Percentiles rank a stretch among this genome's conserved stretches.
These are phyloP conservation scores for Tympanoctomys barrerae DNA, from an alignment of 2,797 vertebrate genomes.

Conservation along the genomic window DNA sequence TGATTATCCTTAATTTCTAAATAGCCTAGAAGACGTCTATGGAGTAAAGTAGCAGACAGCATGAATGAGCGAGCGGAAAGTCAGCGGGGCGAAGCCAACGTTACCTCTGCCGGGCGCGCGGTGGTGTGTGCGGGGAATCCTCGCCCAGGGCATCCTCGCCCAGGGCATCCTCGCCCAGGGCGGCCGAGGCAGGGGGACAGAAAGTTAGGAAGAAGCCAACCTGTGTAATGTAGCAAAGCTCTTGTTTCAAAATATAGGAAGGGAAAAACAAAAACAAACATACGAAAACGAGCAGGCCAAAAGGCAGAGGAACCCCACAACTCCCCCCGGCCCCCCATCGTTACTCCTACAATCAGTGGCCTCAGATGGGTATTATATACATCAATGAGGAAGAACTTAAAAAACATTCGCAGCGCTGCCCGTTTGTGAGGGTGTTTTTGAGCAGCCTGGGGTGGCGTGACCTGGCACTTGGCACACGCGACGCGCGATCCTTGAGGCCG, in stretches of 20 bases:
- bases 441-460: background rate
- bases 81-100: background rate
- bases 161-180: background rate
- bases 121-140: too few species aligned
- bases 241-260: background rate
- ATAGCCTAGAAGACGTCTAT: background rate
- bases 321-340: background rate
- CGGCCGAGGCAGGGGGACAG: background rate
- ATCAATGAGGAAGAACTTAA: background rate
- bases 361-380: background rate
- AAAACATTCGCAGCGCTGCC: background rate
- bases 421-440: background rate
- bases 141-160: background rate
- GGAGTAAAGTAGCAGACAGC: background rate
- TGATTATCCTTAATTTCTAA: background rate
- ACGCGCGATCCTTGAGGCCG: background rate
- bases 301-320: too few species aligned
- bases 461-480: background rate
- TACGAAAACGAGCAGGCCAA: too few species aligned
- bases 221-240: background rate
- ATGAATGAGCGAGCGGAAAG: background rate
- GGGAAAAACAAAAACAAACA: background rate
- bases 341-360: background rate
- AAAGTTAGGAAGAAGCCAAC: background rate
- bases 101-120: background rate